phyloP scores from a whole-genome alignment of 2,113 vertebrate species.

The Scomber japonicus region DNA sequence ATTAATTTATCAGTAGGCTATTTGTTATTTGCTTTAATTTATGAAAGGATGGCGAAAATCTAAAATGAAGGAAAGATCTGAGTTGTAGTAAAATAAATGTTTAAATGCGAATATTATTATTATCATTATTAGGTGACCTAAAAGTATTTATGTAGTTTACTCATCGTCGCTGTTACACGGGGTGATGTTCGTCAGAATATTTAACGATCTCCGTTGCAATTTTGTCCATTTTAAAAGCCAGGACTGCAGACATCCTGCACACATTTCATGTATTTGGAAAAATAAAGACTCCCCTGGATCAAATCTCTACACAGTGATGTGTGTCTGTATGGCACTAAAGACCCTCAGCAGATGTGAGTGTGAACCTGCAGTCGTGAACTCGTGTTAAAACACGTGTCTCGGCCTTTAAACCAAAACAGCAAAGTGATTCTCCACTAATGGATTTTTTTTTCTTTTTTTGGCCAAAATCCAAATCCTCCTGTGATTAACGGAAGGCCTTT shows the following conservation, averaged over 20 bases:
- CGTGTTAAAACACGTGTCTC: slow-evolving; percentile 31
- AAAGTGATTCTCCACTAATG: slow-evolving; percentile 35
- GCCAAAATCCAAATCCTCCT: slow-evolving; percentile 32
- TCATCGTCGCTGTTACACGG: too few relatives aligned
- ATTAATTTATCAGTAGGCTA: neutral
- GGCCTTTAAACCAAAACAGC: slow-evolving; percentile 39
- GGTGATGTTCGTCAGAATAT: neutral
- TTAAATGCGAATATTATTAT: neutral
- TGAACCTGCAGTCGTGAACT: slow-evolving; percentile 5
- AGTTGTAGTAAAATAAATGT: neutral
- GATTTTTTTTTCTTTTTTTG: neutral
- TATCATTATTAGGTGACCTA: neutral
- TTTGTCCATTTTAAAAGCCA: neutral
- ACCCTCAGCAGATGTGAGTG: neutral
- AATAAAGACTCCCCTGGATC: neutral
- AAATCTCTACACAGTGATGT: neutral
- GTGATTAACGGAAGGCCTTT: neutral
- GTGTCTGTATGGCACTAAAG: neutral
- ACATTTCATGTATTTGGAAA: neutral
- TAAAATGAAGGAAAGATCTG: neutral
- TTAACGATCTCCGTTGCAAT: neutral
- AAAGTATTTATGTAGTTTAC: too few relatives aligned
- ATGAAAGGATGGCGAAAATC: neutral
- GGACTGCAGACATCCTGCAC: neutral
- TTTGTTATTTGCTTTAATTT: neutral